Evolutionary conservation across 92 coral and sea anemone genomes (phyloP), one percentile per base, ranked within the genome.

Genomic region (Pocillopora grandis): DNA sequence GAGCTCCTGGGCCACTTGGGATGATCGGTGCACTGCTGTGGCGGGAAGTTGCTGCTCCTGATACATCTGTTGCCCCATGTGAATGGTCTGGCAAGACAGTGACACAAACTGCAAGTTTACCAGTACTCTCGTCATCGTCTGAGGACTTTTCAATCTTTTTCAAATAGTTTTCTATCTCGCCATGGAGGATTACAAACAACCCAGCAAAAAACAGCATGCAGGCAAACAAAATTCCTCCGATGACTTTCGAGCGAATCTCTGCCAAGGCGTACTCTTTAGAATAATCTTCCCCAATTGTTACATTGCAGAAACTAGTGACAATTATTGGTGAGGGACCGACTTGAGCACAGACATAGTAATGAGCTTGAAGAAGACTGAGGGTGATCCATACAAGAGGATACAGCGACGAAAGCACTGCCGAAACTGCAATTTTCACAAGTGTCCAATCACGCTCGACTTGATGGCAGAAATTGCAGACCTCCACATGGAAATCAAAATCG

Each of bases 321-420:
- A 16, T 16, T 10, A 14, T 12, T 0, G 63, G 5, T 12, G 56
- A 1, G 9, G 86, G 80, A 2, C 86, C 86, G 42, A 83, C 86
- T 0, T 27, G 1, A 16, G 74, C 73, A 65, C 86, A 83, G 3
- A 65, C 80, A 73, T 74, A 83, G 17, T 73, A 73, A 75, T 63
- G 18, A 2, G 73, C 35, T 73, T 83, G 86, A 52, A 83, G 74
- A 74, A 83, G 75, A 66, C 86, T 73, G 27, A 83, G 80, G 1
- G 80, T 73, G 12, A 83, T 71, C 86, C 86, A 83, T 2, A 63
- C 73, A 10, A 75, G 31, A 15, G 86, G 86, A 48, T 83, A 83
- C 31, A 83, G 65, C 57, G 72, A 52, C 63, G 86, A 83, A 31
- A 83, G 55, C 63, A 74, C 62, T 1, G 74, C 86, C 13, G 86